Conservation (phyloP, 2,888 invertebrate genomes). For the Sesia apiformis region DNA sequence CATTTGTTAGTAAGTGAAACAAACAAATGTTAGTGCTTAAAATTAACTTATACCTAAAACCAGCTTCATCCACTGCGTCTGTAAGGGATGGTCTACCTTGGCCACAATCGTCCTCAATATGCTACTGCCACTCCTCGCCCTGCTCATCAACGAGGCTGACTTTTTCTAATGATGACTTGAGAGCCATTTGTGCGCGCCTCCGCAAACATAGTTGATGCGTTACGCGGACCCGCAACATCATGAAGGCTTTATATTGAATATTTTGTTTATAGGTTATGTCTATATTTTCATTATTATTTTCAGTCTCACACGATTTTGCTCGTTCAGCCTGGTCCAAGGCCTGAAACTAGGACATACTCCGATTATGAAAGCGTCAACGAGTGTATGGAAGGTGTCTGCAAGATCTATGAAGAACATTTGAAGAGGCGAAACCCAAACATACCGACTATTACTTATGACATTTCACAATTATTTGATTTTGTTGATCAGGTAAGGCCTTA, state of each 20-base stretch:
- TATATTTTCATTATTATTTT: slow-evolving; percentile 79
- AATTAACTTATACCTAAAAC: too few species aligned
- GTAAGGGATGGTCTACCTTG: too few species aligned
- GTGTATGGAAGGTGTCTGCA: slow-evolving; percentile 99
- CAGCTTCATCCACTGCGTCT: too few species aligned
- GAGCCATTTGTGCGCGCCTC: too few species aligned
- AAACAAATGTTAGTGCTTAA: too few species aligned
- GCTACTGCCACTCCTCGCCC: too few species aligned
- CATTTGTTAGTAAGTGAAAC: too few species aligned
- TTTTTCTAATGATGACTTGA: too few species aligned
- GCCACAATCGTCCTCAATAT: too few species aligned
- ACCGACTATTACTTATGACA: slow-evolving; percentile 98
- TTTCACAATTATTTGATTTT: slow-evolving; percentile 98
- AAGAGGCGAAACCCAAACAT: slow-evolving; percentile 96
- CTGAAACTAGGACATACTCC: slow-evolving; percentile 97
- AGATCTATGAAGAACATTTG: slow-evolving; percentile 98
- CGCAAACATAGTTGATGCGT: too few species aligned
- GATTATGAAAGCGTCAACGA: slow-evolving; percentile 99
- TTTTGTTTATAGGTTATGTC: background rate
- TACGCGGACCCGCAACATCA: too few species aligned
- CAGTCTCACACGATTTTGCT: slow-evolving; percentile 97
- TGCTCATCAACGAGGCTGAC: too few species aligned
- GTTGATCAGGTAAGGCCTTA: slow-evolving; percentile 84
- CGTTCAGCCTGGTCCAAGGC: slow-evolving; percentile 93
- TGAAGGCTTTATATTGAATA: slow-evolving; percentile 3